Base-by-base conservation (phyloP, 2,888 invertebrate species). In the Anthrax anthrax region DNA sequence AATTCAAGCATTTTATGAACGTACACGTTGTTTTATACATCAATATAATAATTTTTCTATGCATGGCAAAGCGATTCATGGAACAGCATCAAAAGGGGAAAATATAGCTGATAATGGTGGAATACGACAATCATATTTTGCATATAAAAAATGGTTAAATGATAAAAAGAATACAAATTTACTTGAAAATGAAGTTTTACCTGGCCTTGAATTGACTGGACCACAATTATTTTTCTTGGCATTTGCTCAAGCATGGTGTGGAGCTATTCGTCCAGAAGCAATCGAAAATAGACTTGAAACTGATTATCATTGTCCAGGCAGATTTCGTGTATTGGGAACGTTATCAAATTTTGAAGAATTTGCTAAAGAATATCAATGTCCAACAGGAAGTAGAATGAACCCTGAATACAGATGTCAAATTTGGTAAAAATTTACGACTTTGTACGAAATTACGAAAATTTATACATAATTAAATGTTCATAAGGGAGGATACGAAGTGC, bases 71-170 rank as follows among this genome's bases (percentile, higher is more conserved):
- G 49, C 39, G 12, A 32, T 32, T 12, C 29, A 92, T 60, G 94
- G 94, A 44, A 80, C 89, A 48, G 87, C 87, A 59, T 91, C 91
- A 0, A 88, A 90, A 69, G 90, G 90, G 13, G 94, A 94, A 64
- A 94, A 94, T 63, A 94, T 94, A 47, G 94, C 94, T 0, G 94
- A 94, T 64, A 94, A 92, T 61, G 92, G 91, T 3, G 94, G 92
- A 1, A 78, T 92, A 52, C 92, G 91, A 62, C 85, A 88, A 62
- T 86, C 92, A 0, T 94, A 92, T 65, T 72, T 78, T 51, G 90
- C 89, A 0, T 90, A 90, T 65, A 73, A 78, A 41, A 75, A 76
- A 13, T 89, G 86, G 86, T 75, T 74, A 0, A 67, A 74, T 18
- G 12, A 32, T 32, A 32, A 32, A 12, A 71, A 79, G 10, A 32